phyloP scores from a whole-genome alignment of 2,888 invertebrate genomes.

The Dicyrtomina minuta region DNA sequence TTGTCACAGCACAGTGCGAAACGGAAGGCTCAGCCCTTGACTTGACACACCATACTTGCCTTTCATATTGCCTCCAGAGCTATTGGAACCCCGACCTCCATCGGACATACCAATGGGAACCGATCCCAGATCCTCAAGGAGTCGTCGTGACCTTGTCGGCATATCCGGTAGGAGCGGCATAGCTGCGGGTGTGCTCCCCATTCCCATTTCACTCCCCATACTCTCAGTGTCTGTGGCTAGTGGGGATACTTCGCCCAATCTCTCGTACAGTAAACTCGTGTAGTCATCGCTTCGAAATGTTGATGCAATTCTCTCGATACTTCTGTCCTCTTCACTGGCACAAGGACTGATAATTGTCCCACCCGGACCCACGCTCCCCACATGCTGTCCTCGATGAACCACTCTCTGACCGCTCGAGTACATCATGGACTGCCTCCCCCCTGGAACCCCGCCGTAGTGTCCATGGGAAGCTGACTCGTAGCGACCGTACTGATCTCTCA shows the following conservation, averaged over 20 bases:
- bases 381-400: neutral
- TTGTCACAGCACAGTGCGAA: constrained; percentile 54
- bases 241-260: constrained; percentile 58
- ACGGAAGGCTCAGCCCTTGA: constrained; percentile 53
- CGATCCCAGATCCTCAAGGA: constrained; percentile 57
- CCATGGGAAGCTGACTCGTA: neutral
- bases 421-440: neutral
- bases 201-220: constrained; percentile 55
- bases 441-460: neutral
- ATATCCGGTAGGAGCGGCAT: constrained; percentile 64
- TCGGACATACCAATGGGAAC: constrained; percentile 20
- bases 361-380: constrained; percentile 34
- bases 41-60: constrained; percentile 53
- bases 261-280: constrained; percentile 58
- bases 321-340: constrained; percentile 58
- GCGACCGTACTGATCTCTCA: constrained; percentile 54
- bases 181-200: constrained; percentile 58
- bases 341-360: constrained; percentile 44
- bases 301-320: constrained; percentile 59
- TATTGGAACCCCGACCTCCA: constrained; percentile 19
- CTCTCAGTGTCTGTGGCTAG: constrained; percentile 57
- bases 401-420: neutral
- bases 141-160: constrained; percentile 61
- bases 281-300: constrained; percentile 59
- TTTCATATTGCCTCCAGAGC: constrained; percentile 42